These are phyloP conservation scores for Mellilla xanthometata DNA, from an alignment of 2,888 invertebrate species.

Conservation along the genomic window DNA sequence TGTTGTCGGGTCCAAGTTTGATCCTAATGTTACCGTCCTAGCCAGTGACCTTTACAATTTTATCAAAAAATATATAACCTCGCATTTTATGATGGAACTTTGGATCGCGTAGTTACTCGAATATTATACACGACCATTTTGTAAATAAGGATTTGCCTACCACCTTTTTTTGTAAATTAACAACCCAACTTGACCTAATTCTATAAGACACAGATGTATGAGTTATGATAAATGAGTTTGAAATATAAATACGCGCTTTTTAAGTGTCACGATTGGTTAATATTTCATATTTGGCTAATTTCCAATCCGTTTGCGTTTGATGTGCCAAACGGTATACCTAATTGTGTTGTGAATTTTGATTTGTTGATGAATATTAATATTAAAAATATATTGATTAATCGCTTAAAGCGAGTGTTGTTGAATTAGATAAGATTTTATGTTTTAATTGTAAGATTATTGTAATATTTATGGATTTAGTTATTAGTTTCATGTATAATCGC, in stretches of 20 bases:
- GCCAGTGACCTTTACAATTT: constrained; percentile 52
- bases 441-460: constrained; percentile 46
- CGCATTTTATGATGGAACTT: constrained; percentile 12
- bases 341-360: constrained; percentile 51
- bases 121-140: constrained; percentile 30
- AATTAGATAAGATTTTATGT: constrained; percentile 47
- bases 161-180: no score
- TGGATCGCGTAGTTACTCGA: constrained; percentile 37
- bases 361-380: constrained; percentile 34
- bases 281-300: constrained; percentile 20
- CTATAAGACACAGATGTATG: background rate
- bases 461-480: constrained; percentile 56
- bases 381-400: constrained; percentile 50
- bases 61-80: constrained; percentile 18
- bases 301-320: constrained; percentile 34
- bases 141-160: no score
- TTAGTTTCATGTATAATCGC: constrained; percentile 50
- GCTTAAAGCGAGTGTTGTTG: constrained; percentile 65
- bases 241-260: background rate
- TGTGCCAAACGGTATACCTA: constrained; percentile 65
- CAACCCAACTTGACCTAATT: background rate
- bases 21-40: constrained; percentile 61
- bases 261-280: background rate
- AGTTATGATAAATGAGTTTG: no score
- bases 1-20: constrained; percentile 50